phyloP scores from a whole-genome alignment of 1,140 invertebrate genomes.

The Phenacoccus solenopsis region DNA sequence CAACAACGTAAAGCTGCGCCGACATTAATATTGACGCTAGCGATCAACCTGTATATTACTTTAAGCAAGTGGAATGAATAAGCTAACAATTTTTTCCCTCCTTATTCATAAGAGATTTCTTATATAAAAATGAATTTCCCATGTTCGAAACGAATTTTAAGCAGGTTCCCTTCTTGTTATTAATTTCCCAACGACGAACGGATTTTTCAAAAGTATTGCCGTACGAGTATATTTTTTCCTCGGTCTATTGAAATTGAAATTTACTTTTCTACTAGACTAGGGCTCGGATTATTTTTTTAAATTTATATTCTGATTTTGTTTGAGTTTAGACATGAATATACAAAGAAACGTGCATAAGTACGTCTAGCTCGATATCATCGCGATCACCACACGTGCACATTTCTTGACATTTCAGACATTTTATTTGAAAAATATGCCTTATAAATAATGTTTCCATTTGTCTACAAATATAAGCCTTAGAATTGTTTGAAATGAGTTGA shows the following conservation, averaged over 20 bases:
- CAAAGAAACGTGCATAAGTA: too few species aligned
- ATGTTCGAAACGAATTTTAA: background rate
- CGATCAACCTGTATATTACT: slow-evolving; percentile 1
- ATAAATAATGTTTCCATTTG: too few species aligned
- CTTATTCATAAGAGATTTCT: background rate
- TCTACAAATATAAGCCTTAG: too few species aligned
- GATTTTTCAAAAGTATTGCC: background rate
- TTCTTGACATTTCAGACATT: too few species aligned
- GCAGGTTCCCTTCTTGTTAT: background rate
- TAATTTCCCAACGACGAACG: background rate
- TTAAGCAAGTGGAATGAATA: slow-evolving; percentile 2
- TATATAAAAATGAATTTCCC: background rate
- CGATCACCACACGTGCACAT: too few species aligned
- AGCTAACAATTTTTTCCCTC: background rate
- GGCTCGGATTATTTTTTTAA: background rate
- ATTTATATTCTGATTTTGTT: too few species aligned
- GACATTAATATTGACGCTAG: background rate
- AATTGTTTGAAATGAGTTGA: too few species aligned
- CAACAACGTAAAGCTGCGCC: background rate
- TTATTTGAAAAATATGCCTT: too few species aligned
- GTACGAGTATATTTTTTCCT: background rate
- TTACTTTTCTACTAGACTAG: background rate
- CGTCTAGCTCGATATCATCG: too few species aligned
- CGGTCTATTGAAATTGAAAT: background rate
- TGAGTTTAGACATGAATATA: too few species aligned